Evolutionary conservation across 1,140 invertebrate genomes (phyloP).

Genomic region (Cylas formicarius): DNA sequence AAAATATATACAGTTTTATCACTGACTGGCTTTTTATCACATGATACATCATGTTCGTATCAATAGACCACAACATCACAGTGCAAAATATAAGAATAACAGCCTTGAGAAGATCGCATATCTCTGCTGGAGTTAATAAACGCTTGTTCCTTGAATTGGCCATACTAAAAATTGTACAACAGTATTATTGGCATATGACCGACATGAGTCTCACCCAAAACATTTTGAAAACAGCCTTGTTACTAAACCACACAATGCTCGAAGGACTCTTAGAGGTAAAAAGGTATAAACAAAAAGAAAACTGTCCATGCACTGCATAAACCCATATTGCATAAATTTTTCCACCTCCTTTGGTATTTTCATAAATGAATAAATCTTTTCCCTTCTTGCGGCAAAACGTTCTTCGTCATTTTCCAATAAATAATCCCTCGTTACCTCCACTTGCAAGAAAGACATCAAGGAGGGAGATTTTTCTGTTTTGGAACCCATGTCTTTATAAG

Average conservation of each 20-base stretch:
- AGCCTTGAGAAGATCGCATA: constrained; percentile 93
- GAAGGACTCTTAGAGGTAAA: constrained; percentile 83
- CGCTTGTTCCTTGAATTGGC: constrained; percentile 22
- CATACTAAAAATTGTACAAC: constrained; percentile 22
- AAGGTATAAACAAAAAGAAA: constrained; percentile 98
- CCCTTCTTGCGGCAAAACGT: constrained; percentile 82
- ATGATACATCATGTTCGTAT: constrained; percentile 98
- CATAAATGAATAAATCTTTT: constrained; percentile 96
- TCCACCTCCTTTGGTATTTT: constrained; percentile 90
- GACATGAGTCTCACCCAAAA: constrained; percentile 52
- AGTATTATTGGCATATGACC: neutral
- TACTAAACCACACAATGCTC: constrained; percentile 76
- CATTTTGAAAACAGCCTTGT: constrained; percentile 62
- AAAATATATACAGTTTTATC: constrained; percentile 99
- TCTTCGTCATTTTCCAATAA: constrained; percentile 89
- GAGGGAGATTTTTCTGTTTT: constrained; percentile 50
- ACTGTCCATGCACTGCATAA: constrained; percentile 96
- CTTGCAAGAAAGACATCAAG: constrained; percentile 67
- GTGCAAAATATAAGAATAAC: constrained; percentile 79
- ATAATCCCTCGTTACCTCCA: constrained; percentile 87
- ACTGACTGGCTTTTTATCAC: constrained; percentile 97
- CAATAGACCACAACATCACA: constrained; percentile 80
- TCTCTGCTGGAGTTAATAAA: constrained; percentile 79
- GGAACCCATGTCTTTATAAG: too few relatives aligned
- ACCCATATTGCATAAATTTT: constrained; percentile 93